Base-by-base conservation (phyloP, 2,113 vertebrate species). In the Eclectus roratus region DNA sequence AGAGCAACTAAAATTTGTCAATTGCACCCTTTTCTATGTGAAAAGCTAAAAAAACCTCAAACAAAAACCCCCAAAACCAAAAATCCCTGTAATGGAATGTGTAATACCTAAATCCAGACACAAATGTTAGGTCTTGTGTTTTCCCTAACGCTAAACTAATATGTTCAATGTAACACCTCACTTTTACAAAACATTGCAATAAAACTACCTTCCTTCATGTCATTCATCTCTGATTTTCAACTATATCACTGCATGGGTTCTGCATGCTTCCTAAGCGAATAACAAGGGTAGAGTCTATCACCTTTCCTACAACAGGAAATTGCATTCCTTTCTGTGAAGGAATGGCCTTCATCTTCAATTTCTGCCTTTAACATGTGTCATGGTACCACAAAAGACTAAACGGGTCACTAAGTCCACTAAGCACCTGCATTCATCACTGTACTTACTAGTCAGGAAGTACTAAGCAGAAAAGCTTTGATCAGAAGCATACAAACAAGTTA, bases 401-500 rank as follows among this genome's bases (percentile, higher is more conserved):
- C 0, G 0, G 86, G 39, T 86, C 94, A 92, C 52, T 65, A 80
- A 72, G 35, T 60, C 76, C 68, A 55, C 43, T 72, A 65, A 91
- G 53, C 29, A 83, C 72, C 58, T 52, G 35, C 63, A 86, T 80
- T 53, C 69, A 91, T 61, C 77, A 85, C 43, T 35, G 2, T 33
- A 80, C 55, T 43, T 80, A 60, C 53, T 39, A 65, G 18, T 61
- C 68, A 33, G 47, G 43, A 90, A 88, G 35, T 10, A 25, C 13
- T 17, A 69, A 69, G 56, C 63, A 88, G 52, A 85, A 92, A 80
- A 88, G 49, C 88, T 92, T 94, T 94, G 68, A 88, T 90, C 76
- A 93, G 39, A 78, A 64, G 47, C 5, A 0, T 25, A 60, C 29
- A 76, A 74, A 44, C 46, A 79, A 66, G 14, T 39, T 85, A 53